Evolutionary conservation across 2,888 invertebrate species (phyloP).

Genomic region (Mystacides longicornis): DNA sequence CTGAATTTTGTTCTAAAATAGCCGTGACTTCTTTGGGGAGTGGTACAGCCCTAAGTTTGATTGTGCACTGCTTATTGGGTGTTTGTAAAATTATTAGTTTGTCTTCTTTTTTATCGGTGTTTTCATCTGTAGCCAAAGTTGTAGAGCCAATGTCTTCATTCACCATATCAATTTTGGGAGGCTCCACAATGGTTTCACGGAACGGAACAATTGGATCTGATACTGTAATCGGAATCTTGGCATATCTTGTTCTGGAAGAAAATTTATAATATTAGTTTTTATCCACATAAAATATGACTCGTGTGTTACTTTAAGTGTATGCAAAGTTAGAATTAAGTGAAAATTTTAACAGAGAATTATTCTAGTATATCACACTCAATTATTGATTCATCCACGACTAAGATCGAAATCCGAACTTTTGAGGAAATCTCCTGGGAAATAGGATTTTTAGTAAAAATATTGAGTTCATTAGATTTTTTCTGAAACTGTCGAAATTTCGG

Average conservation of each 20-base stretch:
- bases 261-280: no score
- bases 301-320: no score
- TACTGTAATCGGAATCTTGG: constrained; percentile 78
- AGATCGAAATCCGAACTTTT: no score
- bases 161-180: constrained; percentile 75
- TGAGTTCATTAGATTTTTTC: no score
- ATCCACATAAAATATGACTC: no score
- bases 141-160: constrained; percentile 73
- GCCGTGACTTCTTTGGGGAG: constrained; percentile 64
- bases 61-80: constrained; percentile 60
- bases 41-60: constrained; percentile 71
- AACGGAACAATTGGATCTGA: constrained; percentile 96
- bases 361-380: no score
- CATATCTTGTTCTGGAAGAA: constrained; percentile 65
- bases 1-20: constrained; percentile 62
- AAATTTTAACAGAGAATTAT: no score
- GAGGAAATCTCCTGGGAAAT: no score
- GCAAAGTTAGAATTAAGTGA: no score
- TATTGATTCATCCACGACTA: no score
- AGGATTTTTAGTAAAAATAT: no score
- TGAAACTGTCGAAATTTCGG: no score
- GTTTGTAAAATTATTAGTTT: constrained; percentile 56
- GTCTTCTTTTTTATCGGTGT: constrained; percentile 40
- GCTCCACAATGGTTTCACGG: constrained; percentile 82
- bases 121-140: constrained; percentile 34